Base-by-base conservation (phyloP, 2,113 vertebrate species). In the Tympanuchus pallidicinctus region DNA sequence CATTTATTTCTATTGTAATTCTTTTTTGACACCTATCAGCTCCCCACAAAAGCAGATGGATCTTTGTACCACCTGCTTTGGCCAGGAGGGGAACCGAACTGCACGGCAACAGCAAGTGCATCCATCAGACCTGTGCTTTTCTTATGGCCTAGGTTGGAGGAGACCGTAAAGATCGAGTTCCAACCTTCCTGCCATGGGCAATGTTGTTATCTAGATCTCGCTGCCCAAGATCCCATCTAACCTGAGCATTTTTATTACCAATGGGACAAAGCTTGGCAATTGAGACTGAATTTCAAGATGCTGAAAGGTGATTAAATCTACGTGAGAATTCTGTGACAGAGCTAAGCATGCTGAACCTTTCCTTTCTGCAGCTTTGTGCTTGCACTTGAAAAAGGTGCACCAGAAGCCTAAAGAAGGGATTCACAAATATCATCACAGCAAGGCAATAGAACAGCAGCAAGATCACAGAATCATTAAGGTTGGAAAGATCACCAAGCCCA, bases 261-360 rank as follows among this genome's bases (percentile, higher is more conserved):
- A 8, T 0, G 32, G 40, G 65, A 82, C 87, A 34, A 43, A 79
- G 25, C 54, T 75, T 65, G 71, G 67, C 84, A 82, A 64, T 19
- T 0, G 0, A 52, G 48, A 52, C 43, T 0, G 3, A 0, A 0
- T 3, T 52, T 65, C 43, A 45, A 83, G 28, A 36, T 10, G 28
- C 36, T 42, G 50, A 88, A 76, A 86, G 20, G 47, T 40, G 45
- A 86, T 77, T 72, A 80, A 93, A 88, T 22, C 64, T 34, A 64
- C 59, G 67, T 0, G 1, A 60, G 47, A 80, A 85, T 76, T 84
- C 60, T 56, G 50, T 43, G 48, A 28, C 67, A 1, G 19, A 82
- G 14, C 8, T 36, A 63, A 74, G 27, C 2, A 0, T 25, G 38
- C 48, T 5, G 0, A 77, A 28, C 30, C 36, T 67, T 69, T 27